Base-by-base conservation (phyloP, 2,888 invertebrate species). In the Eilema sororculum region DNA sequence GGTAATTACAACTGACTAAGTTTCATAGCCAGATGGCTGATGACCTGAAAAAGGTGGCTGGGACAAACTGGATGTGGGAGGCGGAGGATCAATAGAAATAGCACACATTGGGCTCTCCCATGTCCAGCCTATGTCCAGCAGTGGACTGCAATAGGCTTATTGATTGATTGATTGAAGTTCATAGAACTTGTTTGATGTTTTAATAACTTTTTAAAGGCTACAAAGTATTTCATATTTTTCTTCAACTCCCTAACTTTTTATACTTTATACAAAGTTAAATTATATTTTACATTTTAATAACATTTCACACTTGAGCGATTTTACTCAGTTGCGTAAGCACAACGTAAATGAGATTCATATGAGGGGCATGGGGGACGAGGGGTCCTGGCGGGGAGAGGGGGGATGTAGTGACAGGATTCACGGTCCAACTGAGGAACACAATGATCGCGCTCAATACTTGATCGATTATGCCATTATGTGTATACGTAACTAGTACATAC, bases 401-500 rank as follows among this genome's bases (percentile, higher is more conserved):
- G 84, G 85, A 80, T 84, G 81, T 89, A 92, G 92, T 91, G 93
- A 93, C 94, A 95, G 95, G 95, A 95, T 94, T 93, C 93, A 95
- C 94, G 95, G 94, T 95, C 91, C 94, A 94, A 88, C 93, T 90
- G 88, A 88, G 87, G 90, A 91, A 84, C 89, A 95, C 95, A 95
- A 95, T 95, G 94, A 93, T 93, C 89, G 92, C 80, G 87, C 92
- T 92, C 93, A 93, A 94, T 95, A 93, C 91, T 87, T 92, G 93
- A 95, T 95, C 94, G 95, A 95, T 95, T 94, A 95, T 94, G 89
- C 91, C 84, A 92, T 90, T 93, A 90, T 91, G 78, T 91, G 78
- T 82, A 88, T 86, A 87, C 79, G 79, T 84, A 80, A 75, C 72
- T 81, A 76, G 77, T 75, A 74, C 74, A 73, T 77, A 78, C 68